Evolutionary conservation across 2,113 vertebrate species (phyloP).

Genomic region (Euleptes europaea): DNA sequence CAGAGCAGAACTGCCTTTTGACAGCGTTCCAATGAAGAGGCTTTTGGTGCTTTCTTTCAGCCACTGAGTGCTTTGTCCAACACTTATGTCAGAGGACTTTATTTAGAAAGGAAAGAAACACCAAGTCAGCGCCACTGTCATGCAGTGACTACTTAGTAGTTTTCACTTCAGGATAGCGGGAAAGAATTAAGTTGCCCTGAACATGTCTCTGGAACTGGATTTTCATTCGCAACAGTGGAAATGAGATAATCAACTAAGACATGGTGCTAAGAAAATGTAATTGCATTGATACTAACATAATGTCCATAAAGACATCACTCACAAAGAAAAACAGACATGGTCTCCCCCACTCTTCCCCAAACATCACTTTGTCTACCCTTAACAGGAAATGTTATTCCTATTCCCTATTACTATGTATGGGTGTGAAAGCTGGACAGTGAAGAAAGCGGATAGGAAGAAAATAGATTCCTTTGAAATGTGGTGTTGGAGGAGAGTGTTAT

Average conservation of each 20-base stretch:
- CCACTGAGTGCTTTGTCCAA: background rate
- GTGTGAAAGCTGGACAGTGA: no score
- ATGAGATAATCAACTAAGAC: background rate
- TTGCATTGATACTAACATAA: background rate
- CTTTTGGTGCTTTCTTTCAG: background rate
- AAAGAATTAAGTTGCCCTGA: background rate
- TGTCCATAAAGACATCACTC: background rate
- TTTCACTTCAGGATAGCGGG: background rate
- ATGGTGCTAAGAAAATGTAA: background rate
- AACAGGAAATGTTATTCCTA: background rate
- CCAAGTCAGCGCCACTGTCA: background rate
- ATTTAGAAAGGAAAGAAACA: background rate
- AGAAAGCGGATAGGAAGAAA: no score
- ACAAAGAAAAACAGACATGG: background rate
- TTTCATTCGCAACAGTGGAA: background rate
- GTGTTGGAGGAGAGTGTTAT: no score
- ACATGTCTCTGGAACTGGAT: background rate
- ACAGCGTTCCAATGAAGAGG: rapidly evolving
- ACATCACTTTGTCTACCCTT: background rate
- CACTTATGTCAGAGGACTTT: background rate
- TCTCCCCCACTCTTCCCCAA: background rate
- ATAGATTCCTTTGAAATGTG: no score
- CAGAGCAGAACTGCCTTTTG: background rate
- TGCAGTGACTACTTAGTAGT: rapidly evolving
- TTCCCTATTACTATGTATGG: no score